A percentile compares a stretch with the other conserved stretches of the same genome.
Conservation (phyloP, 2,113 vertebrate species). For the Dasyprocta punctata region DNA sequence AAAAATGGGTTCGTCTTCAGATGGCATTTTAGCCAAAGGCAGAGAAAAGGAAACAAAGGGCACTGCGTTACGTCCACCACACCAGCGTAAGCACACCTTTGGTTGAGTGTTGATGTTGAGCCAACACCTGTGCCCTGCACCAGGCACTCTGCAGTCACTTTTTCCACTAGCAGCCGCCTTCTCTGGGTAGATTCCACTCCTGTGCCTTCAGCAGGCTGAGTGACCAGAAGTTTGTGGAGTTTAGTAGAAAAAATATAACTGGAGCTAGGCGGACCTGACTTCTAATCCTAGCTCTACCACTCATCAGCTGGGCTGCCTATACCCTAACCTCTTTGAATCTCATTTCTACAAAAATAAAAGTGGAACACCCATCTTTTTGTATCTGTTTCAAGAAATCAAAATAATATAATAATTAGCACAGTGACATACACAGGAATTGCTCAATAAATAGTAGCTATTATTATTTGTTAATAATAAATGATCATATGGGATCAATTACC, state of each 20-base stretch:
- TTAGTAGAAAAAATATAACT: background rate
- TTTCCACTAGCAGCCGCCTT: background rate
- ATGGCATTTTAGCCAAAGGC: background rate
- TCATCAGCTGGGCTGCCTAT: background rate
- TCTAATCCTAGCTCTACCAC: background rate
- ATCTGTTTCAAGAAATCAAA: conserved; percentile 23
- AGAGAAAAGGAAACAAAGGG: background rate
- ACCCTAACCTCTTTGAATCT: background rate
- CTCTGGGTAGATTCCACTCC: background rate
- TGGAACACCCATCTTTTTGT: background rate
- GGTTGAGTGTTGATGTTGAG: background rate
- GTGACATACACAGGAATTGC: background rate
- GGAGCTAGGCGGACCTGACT: background rate
- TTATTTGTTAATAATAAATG: conserved; percentile 5
- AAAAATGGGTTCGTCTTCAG: background rate
- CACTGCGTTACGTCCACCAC: background rate
- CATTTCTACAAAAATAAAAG: background rate
- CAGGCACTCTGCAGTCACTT: background rate
- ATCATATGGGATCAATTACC: background rate
- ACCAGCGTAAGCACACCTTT: background rate
- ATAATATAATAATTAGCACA: background rate
- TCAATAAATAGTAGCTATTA: background rate
- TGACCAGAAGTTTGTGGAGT: background rate
- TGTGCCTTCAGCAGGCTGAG: background rate
- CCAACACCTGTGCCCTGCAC: background rate